Base-by-base conservation (phyloP, 2,797 vertebrate genomes). In the Periophthalmus magnuspinnatus region DNA sequence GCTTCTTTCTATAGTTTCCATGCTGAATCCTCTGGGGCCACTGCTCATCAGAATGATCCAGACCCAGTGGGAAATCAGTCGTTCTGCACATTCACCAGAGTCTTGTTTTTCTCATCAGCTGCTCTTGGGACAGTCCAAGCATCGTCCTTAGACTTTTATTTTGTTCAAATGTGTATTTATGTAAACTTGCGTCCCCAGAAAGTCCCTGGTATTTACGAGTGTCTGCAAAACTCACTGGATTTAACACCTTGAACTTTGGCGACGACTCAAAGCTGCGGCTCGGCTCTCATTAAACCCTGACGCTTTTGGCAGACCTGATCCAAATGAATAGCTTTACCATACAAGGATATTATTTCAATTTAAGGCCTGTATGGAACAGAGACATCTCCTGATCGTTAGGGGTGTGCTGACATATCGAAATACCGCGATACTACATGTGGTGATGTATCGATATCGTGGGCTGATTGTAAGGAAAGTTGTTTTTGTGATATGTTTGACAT, bases 1-100 rank as follows among this genome's bases (percentile, higher is more conserved):
- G 80, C 77, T 54, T 17, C 74, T 84, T 84, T 79, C 77, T 80
- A 77, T 75, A 80, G 82, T 59, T 48, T 77, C 71, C 72, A 50
- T 50, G 77, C 61, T 32, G 58, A 54, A 36, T 60, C 71, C 71
- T 72, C 3, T 28, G 28, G 81, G 71, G 22, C 22, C 28, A 8
- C 72, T 17, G 75, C 65, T 70, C 72, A 36, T 81, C 76, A 67
- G 75, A 67, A 60, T 72, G 76, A 64, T 76, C 81, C 83, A 74
- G 79, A 69, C 68, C 69, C 78, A 68, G 65, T 64, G 10, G 69
- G 71, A 70, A 85, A 85, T 76, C 67, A 5, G 45, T 74, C 77
- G 9, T 62, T 67, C 41, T 61, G 69, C 67, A 62, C 63, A 68
- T 71, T 52, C 77, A 62, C 47, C 60, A 28, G 14, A 1, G 38